phyloP scores from a whole-genome alignment of 2,797 vertebrate genomes.

The Ctenosaura bakeri region DNA sequence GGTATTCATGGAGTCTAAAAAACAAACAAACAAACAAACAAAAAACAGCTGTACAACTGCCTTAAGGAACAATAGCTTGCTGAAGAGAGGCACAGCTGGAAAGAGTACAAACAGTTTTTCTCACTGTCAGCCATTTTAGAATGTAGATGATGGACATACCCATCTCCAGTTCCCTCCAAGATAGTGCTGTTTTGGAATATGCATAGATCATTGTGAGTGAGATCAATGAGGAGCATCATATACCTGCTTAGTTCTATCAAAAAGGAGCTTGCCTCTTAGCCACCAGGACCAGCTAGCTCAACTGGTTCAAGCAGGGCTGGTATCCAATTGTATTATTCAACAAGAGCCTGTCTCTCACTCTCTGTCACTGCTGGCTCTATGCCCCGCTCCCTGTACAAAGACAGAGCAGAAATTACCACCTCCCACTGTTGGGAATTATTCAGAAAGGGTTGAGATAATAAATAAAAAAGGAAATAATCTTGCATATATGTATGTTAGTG shows the following conservation, averaged over 20 bases:
- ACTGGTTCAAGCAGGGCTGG: conserved; percentile 19
- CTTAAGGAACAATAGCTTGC: too few species aligned
- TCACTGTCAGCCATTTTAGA: conserved; percentile 1
- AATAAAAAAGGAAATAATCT: not conserved
- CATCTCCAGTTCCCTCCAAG: not conserved
- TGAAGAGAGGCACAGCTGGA: too few species aligned
- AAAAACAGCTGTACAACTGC: too few species aligned
- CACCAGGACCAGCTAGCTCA: conserved; percentile 20
- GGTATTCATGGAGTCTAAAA: too few species aligned
- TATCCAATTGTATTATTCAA: conserved; percentile 46
- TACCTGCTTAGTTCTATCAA: conserved; percentile 31
- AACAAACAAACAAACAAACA: too few species aligned
- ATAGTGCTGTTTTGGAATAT: not conserved
- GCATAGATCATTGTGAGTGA: conserved; percentile 14
- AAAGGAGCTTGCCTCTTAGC: conserved; percentile 19
- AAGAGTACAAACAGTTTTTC: not conserved
- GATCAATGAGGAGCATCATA: conserved; percentile 19
- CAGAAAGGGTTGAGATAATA: not conserved
- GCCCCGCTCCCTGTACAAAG: conserved; percentile 22
- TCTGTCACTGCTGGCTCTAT: conserved; percentile 22
- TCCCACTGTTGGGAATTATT: conserved; percentile 24
- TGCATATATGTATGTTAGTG: not conserved
- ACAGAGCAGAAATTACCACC: conserved; percentile 20
- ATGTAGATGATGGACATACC: not conserved
- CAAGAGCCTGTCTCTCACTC: conserved; percentile 3